Conservation (phyloP, 1,140 invertebrate genomes). For the Penaeus japonicus region DNA sequence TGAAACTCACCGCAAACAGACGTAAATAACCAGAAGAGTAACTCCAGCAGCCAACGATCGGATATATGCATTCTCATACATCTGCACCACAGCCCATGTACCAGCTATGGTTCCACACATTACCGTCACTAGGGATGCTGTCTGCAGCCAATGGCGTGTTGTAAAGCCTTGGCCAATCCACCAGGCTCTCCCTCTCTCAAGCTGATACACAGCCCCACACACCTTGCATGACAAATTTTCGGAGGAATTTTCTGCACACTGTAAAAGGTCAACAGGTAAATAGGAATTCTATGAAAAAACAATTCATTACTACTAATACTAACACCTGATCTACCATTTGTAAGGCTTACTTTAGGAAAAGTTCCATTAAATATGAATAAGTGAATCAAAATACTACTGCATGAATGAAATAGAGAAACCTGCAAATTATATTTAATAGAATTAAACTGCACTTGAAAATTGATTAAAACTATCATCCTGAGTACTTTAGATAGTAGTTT, state of each 20-base stretch:
- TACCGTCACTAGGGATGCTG: slow-evolving; percentile 71
- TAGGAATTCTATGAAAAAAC: too few species aligned
- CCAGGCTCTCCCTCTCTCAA: slow-evolving; percentile 69
- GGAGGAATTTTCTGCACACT: slow-evolving; percentile 68
- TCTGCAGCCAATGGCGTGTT: slow-evolving; percentile 80
- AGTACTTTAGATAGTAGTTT: too few species aligned
- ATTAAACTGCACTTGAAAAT: too few species aligned
- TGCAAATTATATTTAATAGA: too few species aligned
- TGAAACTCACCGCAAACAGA: slow-evolving; percentile 77
- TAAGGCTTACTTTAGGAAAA: not conserved
- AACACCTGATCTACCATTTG: not conserved
- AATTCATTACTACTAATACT: slow-evolving; percentile 63
- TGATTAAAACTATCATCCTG: too few species aligned
- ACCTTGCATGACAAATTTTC: slow-evolving; percentile 81
- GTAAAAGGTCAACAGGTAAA: too few species aligned
- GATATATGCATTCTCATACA: slow-evolving; percentile 79
- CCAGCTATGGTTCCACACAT: slow-evolving; percentile 79
- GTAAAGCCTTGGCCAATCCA: slow-evolving; percentile 82
- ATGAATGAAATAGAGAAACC: not conserved
- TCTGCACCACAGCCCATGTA: slow-evolving; percentile 82
- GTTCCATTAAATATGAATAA: too few species aligned
- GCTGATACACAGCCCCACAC: slow-evolving; percentile 77
- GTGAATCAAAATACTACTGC: not conserved
- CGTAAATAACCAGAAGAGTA: slow-evolving; percentile 82
- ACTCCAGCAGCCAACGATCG: slow-evolving; percentile 80